Percentiles rank a stretch among this genome's conserved stretches.
These are phyloP conservation scores for Scaptomyza polygonia DNA, from an alignment of 2,888 invertebrate genomes.

Conservation along the genomic window DNA sequence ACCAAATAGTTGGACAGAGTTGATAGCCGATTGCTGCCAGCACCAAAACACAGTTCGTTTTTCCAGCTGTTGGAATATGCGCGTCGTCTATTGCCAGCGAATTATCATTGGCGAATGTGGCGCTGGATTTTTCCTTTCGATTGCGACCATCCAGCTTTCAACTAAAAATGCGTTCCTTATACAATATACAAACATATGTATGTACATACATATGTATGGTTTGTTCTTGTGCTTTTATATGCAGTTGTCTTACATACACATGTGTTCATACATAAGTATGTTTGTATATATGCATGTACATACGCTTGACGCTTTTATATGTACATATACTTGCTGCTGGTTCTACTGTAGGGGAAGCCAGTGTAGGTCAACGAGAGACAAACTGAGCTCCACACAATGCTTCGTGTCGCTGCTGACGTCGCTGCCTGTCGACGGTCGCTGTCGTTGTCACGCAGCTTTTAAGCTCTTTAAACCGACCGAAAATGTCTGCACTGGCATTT, in stretches of 20 bases:
- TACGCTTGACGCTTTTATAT: conserved; percentile 20
- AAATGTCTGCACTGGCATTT: conserved; percentile 38
- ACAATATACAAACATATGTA: conserved; percentile 7
- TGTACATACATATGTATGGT: background rate
- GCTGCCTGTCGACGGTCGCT: conserved; percentile 10
- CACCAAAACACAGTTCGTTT: conserved; percentile 8
- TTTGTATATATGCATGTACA: conserved; percentile 1
- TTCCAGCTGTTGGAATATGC: conserved; percentile 40
- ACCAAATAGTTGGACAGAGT: conserved; percentile 22
- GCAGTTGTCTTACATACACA: conserved; percentile 12
- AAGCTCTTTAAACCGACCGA: conserved; percentile 22
- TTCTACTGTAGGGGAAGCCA: conserved; percentile 49
- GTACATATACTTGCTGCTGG: conserved; percentile 8
- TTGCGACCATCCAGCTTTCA: conserved; percentile 47
- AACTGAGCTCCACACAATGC: conserved; percentile 43
- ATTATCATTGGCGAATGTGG: conserved; percentile 76
- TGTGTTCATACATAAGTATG: background rate
- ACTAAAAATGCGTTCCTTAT: conserved; percentile 65
- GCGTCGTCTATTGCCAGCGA: conserved; percentile 78
- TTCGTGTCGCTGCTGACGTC: conserved; percentile 20
- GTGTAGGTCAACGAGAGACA: conserved; percentile 67
- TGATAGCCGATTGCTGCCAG: conserved; percentile 16
- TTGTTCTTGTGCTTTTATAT: conserved; percentile 17
- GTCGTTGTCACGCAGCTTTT: conserved; percentile 40
- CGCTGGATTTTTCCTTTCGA: conserved; percentile 54